Base-by-base conservation (phyloP, 2,797 vertebrate species). In the Lates japonicus region DNA sequence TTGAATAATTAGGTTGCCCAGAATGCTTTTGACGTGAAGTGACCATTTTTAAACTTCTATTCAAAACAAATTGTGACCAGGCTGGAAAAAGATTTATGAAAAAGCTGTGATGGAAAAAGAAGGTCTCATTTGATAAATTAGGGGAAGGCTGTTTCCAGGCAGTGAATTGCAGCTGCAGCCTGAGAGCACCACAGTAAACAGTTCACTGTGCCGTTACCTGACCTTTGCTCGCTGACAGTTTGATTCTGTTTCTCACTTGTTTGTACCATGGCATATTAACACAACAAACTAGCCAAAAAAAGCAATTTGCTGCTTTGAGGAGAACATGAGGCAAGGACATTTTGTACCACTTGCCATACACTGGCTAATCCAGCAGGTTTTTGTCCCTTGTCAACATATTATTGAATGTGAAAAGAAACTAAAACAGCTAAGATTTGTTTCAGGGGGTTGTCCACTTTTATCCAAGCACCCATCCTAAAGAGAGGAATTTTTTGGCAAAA, bases 211-310 rank as follows among this genome's bases (percentile, higher is more conserved):
- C 59, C 2, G 2, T 84, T 76, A 66, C 5, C 20, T 84, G 83
- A 88, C 80, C 85, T 89, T 90, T 89, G 78, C 58, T 70, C 70
- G 33, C 11, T 22, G 14, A 66, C 37, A 22, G 11, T 57, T 67
- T 20, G 17, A 58, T 58, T 81, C 3, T 22, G 54, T 48, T 71
- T 78, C 25, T 76, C 25, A 16, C 7, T 72, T 70, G 17, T 55
- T 76, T 82, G 14, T 19, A n/a, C 22, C 19, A 29, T n/a, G 35
- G 31, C 5, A 25, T 44, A 58, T 54, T 14, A 41, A 8, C 39
- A 39, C 12, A 39, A 52, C 5, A 25, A 7, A 41, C 20, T 0
- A 49, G 17, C 2, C 9, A 41, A 12, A 60, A 54, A 25, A 1
- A 16, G 3, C 1, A 25, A 17, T n/a, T 72, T 48, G 3, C 44